Base-by-base conservation (phyloP, 2,888 invertebrate genomes). In the Timema podura region DNA sequence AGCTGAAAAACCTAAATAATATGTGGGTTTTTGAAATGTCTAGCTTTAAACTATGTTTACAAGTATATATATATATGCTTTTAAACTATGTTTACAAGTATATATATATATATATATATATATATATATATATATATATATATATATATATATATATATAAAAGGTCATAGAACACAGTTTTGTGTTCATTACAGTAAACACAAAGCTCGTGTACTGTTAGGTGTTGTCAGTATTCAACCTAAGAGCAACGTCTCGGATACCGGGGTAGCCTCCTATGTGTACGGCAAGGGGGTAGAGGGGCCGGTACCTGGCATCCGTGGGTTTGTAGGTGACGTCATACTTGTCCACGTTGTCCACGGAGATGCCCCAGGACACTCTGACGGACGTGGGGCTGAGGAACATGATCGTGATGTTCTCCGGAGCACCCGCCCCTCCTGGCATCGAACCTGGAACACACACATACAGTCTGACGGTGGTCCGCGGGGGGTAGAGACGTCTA, bases 271-370 rank as follows among this genome's bases (percentile, higher is more conserved):
- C 30, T 30, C 30, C 11, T 59, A 59, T 44, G 44, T 16, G 59
- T 9, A 59, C 10, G 8, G 11, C 1, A 59, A 11, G 45, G 16
- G 65, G 30, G 65, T 9, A n/a, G 65, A 8, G 59, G 11, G 16
- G 30, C 57, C 45, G 59, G 48, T 91, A 94, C 94, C 93, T 94
- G 83, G 93, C 93, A 83, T 93, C 92, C 67, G 93, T 91, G 65
- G 94, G 94, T 80, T 93, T 94, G 82, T 94, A 94, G 30, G 91
- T 93, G 81, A 95, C 93, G 83, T 94, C 93, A 85, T 93, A 94
- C 82, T 93, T 94, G 79, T 94, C 93, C 77, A 90, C 86, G 78
- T 74, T 74, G 61, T 91, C 91, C 75, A 90, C 87, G 76, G 91
- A 89, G 72, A 91, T 92, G 76, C 91, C 91, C 94, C 95, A 95